Conservation (phyloP, 2,888 invertebrate genomes). For the Ceramica pisi region DNA sequence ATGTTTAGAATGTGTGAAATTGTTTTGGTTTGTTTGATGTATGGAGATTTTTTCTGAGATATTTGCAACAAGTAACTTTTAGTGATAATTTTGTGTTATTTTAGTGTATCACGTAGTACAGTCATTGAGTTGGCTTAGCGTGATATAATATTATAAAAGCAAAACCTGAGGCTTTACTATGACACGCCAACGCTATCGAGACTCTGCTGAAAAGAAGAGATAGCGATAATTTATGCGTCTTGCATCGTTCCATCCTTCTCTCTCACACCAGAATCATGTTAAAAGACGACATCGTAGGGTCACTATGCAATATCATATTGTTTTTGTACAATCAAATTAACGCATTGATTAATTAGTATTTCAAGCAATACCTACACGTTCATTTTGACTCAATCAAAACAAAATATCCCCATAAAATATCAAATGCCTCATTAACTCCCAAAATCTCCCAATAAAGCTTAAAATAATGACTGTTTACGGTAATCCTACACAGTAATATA, state of each 20-base stretch:
- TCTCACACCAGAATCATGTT: no score
- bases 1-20: slow-evolving; percentile 15
- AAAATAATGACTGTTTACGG: slow-evolving; percentile 42
- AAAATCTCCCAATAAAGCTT: slow-evolving; percentile 42
- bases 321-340: not conserved
- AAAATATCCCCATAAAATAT: slow-evolving; percentile 14
- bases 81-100: not conserved
- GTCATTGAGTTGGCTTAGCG: not conserved
- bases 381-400: not conserved
- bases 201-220: no score
- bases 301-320: not conserved
- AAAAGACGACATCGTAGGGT: no score
- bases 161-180: not conserved
- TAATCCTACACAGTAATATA: slow-evolving; percentile 32
- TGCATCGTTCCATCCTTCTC: no score
- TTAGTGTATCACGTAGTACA: not conserved
- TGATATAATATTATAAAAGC: not conserved
- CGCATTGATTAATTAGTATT: not conserved
- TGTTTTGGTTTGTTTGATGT: not conserved
- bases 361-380: not conserved
- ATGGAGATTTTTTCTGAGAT: not conserved
- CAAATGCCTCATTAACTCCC: slow-evolving; percentile 34
- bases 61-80: not conserved
- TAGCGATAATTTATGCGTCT: no score
- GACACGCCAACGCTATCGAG: no score